Conservation (phyloP, 2,113 vertebrate genomes). For the Myrmecophaga tridactyla region DNA sequence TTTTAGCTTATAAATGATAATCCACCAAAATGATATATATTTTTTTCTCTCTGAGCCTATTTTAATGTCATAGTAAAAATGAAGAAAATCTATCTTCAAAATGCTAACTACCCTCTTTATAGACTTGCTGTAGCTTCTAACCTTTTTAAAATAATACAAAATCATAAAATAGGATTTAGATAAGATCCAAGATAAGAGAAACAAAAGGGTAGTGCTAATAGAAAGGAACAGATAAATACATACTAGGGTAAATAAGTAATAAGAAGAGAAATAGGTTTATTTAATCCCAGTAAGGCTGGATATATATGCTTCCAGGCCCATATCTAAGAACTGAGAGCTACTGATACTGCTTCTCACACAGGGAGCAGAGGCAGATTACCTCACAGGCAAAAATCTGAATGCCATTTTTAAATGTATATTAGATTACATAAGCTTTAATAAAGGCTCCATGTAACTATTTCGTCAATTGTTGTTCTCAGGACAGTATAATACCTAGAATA, state of each 20-base stretch:
- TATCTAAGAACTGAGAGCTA: background rate
- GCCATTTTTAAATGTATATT: background rate
- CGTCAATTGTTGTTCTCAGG: background rate
- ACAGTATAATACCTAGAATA: background rate
- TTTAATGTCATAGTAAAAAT: conserved; percentile 6
- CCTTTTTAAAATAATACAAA: conserved; percentile 1
- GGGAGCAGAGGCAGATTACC: background rate
- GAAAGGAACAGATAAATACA: background rate
- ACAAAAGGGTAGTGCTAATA: background rate
- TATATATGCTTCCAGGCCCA: background rate
- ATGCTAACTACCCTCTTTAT: background rate
- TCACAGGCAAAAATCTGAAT: background rate
- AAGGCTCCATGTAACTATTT: background rate
- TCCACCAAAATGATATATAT: background rate
- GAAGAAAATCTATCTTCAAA: background rate
- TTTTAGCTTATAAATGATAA: conserved; percentile 12
- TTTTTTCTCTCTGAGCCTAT: background rate
- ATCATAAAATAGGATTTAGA: background rate
- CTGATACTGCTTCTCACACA: background rate
- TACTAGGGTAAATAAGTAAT: background rate
- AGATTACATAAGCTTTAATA: background rate
- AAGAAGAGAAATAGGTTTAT: background rate
- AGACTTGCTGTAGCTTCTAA: background rate
- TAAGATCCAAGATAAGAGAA: background rate
- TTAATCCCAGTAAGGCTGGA: background rate